Percentiles rank a stretch among this genome's conserved stretches.
Conservation (phyloP, 2,797 vertebrate species). For the Halcyon leucocephala region DNA sequence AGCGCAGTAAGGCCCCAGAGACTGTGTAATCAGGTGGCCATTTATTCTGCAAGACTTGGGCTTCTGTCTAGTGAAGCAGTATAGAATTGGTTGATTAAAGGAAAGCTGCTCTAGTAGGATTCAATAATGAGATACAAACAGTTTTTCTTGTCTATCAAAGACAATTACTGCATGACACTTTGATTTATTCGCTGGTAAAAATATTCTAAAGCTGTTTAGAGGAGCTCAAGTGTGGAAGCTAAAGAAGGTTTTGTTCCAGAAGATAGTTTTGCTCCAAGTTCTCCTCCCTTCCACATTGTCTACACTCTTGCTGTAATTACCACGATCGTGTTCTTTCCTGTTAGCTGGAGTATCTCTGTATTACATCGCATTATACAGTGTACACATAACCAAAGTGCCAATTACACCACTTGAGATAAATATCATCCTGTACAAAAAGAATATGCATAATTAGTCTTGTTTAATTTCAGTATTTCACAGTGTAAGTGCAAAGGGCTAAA, state of each 20-base stretch:
- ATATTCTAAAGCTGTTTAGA: conserved; percentile 13
- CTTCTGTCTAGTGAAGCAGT: background rate
- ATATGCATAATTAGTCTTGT: background rate
- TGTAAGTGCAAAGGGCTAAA: conserved; percentile 36
- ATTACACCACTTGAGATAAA: conserved; percentile 34
- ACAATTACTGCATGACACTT: background rate
- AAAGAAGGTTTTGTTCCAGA: background rate
- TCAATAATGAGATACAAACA: background rate
- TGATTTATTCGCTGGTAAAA: conserved; percentile 17
- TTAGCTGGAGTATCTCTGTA: background rate
- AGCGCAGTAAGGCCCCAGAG: background rate
- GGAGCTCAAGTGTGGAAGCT: background rate
- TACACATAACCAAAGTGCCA: background rate
- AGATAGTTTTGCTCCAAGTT: conserved; percentile 25
- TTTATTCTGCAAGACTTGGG: background rate
- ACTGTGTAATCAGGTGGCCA: background rate
- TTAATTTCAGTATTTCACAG: conserved; percentile 25
- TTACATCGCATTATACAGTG: background rate
- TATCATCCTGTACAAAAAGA: conserved; percentile 20
- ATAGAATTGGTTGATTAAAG: conserved; percentile 4
- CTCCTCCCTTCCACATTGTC: conserved; percentile 10
- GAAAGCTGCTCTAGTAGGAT: background rate
- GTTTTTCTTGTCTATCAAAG: background rate
- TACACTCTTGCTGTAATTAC: background rate
- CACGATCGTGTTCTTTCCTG: background rate